A percentile compares a stretch with the other conserved stretches of the same genome.
Evolutionary conservation across 2,797 vertebrate genomes (phyloP).

Genomic region (Channa striata): DNA sequence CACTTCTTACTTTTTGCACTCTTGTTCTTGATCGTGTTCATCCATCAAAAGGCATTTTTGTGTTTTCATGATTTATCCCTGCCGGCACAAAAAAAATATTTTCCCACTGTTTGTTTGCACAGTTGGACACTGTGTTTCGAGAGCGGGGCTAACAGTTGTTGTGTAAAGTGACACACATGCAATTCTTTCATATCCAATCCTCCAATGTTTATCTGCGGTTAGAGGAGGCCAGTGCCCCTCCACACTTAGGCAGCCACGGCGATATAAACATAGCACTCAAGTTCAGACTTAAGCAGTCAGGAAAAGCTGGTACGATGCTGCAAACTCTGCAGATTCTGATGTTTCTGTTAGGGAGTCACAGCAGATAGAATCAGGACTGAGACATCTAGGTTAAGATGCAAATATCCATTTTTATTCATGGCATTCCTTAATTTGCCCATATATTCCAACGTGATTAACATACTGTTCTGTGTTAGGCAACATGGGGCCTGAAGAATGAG

Average conservation of each 20-base stretch:
- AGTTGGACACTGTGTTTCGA: conserved; percentile 21
- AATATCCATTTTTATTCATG: conserved; percentile 69
- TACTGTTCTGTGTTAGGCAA: conserved; percentile 71
- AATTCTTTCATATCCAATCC: conserved; percentile 24
- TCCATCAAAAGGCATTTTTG: conserved; percentile 27
- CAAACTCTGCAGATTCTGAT: conserved; percentile 17
- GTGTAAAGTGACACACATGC: conserved; percentile 32
- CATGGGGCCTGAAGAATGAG: conserved; percentile 71
- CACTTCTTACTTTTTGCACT: conserved; percentile 20
- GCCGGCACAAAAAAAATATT: conserved; percentile 17
- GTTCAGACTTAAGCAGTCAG: conserved; percentile 20
- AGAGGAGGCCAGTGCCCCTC: conserved; percentile 40
- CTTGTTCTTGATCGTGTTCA: conserved; percentile 24
- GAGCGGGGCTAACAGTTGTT: conserved; percentile 19
- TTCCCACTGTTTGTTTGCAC: conserved; percentile 36
- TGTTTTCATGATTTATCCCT: conserved; percentile 30
- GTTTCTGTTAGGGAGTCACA: conserved; percentile 23
- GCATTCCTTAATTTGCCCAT: conserved; percentile 58
- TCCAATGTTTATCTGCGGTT: conserved; percentile 44
- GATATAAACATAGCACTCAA: conserved; percentile 44
- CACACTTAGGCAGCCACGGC: conserved; percentile 46
- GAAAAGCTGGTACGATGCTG: conserved; percentile 6
- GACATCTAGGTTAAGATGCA: conserved; percentile 62
- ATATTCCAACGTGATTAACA: conserved; percentile 72
- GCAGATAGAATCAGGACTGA: conserved; percentile 17